phyloP scores from a whole-genome alignment of 2,888 invertebrate species.

The Metacarcinus magister region DNA sequence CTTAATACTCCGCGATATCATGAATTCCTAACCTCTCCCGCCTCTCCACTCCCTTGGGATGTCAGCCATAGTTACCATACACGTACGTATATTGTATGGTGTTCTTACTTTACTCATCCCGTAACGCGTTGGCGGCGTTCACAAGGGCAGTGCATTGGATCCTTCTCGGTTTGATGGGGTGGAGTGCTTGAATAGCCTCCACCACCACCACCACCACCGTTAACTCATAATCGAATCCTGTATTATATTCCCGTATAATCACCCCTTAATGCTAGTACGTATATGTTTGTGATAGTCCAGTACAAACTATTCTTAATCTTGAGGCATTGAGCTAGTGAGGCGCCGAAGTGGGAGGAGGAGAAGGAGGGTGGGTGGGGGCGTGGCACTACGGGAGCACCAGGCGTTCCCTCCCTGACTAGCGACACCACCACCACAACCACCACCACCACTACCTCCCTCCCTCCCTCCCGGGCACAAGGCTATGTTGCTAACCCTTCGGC shows the following conservation, averaged over 20 bases:
- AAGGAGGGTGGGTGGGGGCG: background rate
- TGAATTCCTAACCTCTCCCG: background rate
- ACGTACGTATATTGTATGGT: background rate
- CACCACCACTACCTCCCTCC: background rate
- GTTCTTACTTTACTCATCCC: background rate
- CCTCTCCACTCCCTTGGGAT: background rate
- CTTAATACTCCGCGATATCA: background rate
- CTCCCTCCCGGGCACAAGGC: background rate
- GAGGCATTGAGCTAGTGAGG: constrained; percentile 22
- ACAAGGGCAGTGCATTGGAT: background rate
- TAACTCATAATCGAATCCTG: background rate
- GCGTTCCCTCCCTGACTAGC: background rate
- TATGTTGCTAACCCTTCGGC: constrained; percentile 13
- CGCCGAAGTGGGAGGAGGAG: constrained; percentile 18
- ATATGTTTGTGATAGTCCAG: constrained; percentile 46
- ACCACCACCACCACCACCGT: background rate
- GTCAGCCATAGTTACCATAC: background rate
- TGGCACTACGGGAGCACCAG: background rate
- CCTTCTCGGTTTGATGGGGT: background rate
- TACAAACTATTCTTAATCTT: constrained; percentile 48
- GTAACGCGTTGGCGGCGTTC: background rate
- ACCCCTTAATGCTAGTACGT: background rate
- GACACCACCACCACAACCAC: background rate
- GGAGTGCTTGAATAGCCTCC: background rate
- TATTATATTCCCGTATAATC: constrained; percentile 4